These are phyloP conservation scores for Heliconius himera DNA, from an alignment of 1,140 invertebrate genomes.

Conservation along the genomic window DNA sequence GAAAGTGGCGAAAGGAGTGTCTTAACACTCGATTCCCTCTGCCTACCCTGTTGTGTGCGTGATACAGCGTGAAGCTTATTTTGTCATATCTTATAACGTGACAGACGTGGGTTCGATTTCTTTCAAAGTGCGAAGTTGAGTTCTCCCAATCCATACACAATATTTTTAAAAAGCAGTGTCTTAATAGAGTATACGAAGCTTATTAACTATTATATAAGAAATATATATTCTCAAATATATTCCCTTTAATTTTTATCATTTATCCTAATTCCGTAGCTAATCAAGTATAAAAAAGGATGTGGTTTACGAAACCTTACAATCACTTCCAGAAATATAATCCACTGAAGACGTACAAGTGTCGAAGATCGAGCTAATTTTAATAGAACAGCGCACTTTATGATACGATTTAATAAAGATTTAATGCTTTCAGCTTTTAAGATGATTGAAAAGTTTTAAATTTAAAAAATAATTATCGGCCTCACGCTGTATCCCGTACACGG, in stretches of 20 bases:
- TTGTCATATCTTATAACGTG: too few relatives aligned
- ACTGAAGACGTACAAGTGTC: conserved; percentile 24
- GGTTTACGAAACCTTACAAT: conserved; percentile 26
- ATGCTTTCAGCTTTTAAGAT: neutral
- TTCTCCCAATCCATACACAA: too few relatives aligned
- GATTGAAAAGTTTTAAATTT: neutral
- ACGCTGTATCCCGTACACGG: too few relatives aligned
- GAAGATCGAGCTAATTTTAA: neutral
- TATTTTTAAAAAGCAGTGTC: too few relatives aligned
- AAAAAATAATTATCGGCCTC: too few relatives aligned
- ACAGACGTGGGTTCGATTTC: too few relatives aligned
- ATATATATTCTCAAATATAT: neutral
- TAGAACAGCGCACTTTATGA: neutral
- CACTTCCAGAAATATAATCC: conserved; percentile 30
- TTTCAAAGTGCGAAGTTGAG: too few relatives aligned
- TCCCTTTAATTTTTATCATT: neutral
- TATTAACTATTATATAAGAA: neutral
- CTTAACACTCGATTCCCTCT: too few relatives aligned
- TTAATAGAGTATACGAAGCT: too few relatives aligned
- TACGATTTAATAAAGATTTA: neutral
- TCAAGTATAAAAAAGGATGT: conserved; percentile 31
- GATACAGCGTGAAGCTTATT: too few relatives aligned
- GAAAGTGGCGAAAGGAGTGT: too few relatives aligned
- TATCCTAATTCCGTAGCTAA: neutral
- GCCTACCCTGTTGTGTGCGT: too few relatives aligned